phyloP scores from a whole-genome alignment of 2,888 invertebrate genomes.

The Drosophila nigritarsus region DNA sequence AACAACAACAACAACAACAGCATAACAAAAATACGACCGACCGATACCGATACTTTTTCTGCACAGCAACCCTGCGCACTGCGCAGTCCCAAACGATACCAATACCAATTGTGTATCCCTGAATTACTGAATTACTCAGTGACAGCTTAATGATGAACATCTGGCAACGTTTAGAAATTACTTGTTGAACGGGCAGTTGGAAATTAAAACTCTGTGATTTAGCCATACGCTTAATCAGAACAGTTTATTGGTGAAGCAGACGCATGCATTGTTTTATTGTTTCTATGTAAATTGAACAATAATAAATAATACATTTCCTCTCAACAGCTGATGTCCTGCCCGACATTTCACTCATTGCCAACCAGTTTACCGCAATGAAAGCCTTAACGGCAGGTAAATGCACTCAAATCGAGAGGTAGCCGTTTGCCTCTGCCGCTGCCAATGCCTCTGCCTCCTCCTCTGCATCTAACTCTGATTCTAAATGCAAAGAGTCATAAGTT shows the following conservation, averaged over 20 bases:
- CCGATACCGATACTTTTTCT: slow-evolving; percentile 53
- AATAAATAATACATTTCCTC: background rate
- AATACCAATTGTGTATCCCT: slow-evolving; percentile 30
- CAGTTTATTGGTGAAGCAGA: background rate
- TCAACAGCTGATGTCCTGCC: background rate
- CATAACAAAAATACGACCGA: slow-evolving; percentile 55
- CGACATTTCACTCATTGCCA: background rate
- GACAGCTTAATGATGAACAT: background rate
- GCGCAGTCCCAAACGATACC: slow-evolving; percentile 41
- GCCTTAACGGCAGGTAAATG: background rate
- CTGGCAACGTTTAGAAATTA: slow-evolving; percentile 11
- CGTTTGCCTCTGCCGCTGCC: background rate
- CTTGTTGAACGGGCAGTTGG: slow-evolving; percentile 24
- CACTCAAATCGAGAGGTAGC: background rate
- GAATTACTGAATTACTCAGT: slow-evolving; percentile 21
- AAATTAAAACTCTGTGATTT: background rate
- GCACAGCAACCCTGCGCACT: slow-evolving; percentile 55
- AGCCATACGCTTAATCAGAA: too few species aligned
- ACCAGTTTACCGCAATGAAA: background rate
- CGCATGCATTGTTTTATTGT: background rate
- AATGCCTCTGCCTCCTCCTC: background rate
- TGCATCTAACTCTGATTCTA: background rate
- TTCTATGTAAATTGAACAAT: background rate
- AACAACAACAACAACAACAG: slow-evolving; percentile 61
- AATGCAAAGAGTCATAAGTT: background rate